A percentile compares a stretch with the other conserved stretches of the same genome.
Evolutionary conservation across 2,888 invertebrate species (phyloP).

Genomic region (Endotricha flammealis): DNA sequence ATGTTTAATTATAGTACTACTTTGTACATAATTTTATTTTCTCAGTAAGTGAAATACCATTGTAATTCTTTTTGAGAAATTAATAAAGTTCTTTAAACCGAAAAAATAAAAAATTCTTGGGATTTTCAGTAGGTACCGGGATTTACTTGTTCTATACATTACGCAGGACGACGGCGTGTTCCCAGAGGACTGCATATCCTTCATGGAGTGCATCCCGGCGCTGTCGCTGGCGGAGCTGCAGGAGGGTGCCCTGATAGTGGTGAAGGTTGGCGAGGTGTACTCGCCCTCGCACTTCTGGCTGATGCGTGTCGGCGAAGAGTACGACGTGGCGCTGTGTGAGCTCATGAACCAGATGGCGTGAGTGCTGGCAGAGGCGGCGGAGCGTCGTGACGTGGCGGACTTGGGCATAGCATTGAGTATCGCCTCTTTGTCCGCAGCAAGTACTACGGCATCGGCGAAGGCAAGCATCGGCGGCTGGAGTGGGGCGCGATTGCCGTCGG

Average conservation of each 20-base stretch:
- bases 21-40: too few species aligned
- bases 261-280: slow-evolving; percentile 73
- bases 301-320: slow-evolving; percentile 46
- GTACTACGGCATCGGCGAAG: slow-evolving; percentile 47
- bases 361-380: slow-evolving; percentile 21
- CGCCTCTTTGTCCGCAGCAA: slow-evolving; percentile 26
- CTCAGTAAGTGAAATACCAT: too few species aligned
- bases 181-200: slow-evolving; percentile 62
- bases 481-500: slow-evolving; percentile 57
- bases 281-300: slow-evolving; percentile 79
- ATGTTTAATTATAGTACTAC: too few species aligned
- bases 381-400: too few species aligned
- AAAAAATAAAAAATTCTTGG: too few species aligned
- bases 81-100: too few species aligned
- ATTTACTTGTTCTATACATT: too few species aligned
- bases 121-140: too few species aligned
- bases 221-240: slow-evolving; percentile 26
- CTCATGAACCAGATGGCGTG: slow-evolving; percentile 75
- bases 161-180: slow-evolving; percentile 62
- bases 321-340: slow-evolving; percentile 52
- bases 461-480: slow-evolving; percentile 39
- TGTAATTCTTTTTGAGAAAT: too few species aligned
- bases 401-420: too few species aligned
- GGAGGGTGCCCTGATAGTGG: slow-evolving; percentile 49
- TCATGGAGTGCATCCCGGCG: slow-evolving; percentile 47